A percentile compares a stretch with the other conserved stretches of the same genome.
These are phyloP conservation scores for Tetramorium parvispinum DNA, from an alignment of 1,140 invertebrate species.

Conservation along the genomic window DNA sequence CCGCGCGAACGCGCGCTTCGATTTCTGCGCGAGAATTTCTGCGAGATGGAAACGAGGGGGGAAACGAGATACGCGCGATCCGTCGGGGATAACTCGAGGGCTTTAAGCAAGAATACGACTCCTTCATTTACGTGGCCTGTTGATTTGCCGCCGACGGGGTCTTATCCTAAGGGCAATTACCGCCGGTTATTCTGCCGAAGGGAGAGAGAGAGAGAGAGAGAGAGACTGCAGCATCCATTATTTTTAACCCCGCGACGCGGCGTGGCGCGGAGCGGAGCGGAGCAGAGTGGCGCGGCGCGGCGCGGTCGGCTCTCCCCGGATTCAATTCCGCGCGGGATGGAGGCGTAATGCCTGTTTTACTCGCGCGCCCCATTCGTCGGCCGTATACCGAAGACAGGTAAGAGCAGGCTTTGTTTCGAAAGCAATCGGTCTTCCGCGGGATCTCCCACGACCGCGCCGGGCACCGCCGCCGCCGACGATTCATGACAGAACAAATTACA, in stretches of 20 bases:
- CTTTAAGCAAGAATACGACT: conserved; percentile 1
- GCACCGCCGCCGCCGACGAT: conserved; percentile 35
- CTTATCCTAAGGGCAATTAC: conserved; percentile 52
- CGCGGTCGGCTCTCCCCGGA: conserved; percentile 18
- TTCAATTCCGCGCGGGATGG: conserved; percentile 53
- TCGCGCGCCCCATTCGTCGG: conserved; percentile 39
- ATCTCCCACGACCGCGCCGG: conserved; percentile 50
- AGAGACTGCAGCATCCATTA: conserved; percentile 23
- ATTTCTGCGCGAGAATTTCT: background rate
- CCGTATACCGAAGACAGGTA: conserved; percentile 53
- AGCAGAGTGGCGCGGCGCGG: too few relatives aligned
- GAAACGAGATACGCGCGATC: background rate
- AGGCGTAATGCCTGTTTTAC: conserved; percentile 53
- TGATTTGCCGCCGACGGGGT: conserved; percentile 37
- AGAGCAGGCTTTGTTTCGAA: conserved; percentile 57
- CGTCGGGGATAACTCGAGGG: background rate
- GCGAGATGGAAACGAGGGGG: background rate
- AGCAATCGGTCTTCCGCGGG: conserved; percentile 57
- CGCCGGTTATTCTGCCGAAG: conserved; percentile 23
- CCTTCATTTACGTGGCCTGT: conserved; percentile 50
- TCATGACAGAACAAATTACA: conserved; percentile 63
- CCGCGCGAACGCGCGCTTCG: background rate
- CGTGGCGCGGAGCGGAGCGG: too few relatives aligned
- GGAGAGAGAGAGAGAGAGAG: background rate
- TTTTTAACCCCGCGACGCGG: conserved; percentile 47